Base-by-base conservation (phyloP, 2,888 invertebrate species). In the Lasioglossum villosulum region DNA sequence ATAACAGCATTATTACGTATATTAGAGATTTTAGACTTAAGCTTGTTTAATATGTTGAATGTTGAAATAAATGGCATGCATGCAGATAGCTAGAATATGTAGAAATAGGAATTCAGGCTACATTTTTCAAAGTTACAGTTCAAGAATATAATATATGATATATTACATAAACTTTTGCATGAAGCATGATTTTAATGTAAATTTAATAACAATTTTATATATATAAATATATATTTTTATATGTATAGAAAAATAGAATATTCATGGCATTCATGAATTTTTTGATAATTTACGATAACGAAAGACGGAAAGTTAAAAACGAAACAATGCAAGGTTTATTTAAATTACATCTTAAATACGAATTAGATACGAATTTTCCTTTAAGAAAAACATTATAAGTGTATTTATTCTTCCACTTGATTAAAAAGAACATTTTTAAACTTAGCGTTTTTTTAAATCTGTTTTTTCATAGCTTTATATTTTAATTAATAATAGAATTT, bases 181-280 rank as follows among this genome's bases (percentile, higher is more conserved):
- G 85, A 77, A 76, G 85, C 85, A 86, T 85, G 73, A 42, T 73
- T 76, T 30, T 80, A 59, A 72, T 52, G 19, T 52, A 66, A 77
- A 70, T 70, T 14, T 19, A 71, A 34, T 66, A 79, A 72, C 42
- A 79, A 66, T 48, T 66, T 37, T 39, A 59, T 78, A 30, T 48
- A 71, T 45, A 66, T 66, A 39, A n/a, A 12, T 70, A 37, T 37
- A n/a, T 77, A n/a, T 56, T 56, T 56, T 56, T 56, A 70, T n/a
- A 73, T 68, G 63, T 63, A 63, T 63, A 27, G 16, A 19, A 19
- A 72, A 30, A 48, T 19, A 30, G 42, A 39, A 39, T 70, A 12
- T 70, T n/a, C 23, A n/a, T n/a, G n/a, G 39, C 16, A 71, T 42
- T 42, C 27, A 42, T 70, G 42, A 42, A 30, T 71, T 71, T 42